These are phyloP conservation scores for Drosophila watanabei DNA, from an alignment of 1,140 invertebrate genomes.

Conservation along the genomic window DNA sequence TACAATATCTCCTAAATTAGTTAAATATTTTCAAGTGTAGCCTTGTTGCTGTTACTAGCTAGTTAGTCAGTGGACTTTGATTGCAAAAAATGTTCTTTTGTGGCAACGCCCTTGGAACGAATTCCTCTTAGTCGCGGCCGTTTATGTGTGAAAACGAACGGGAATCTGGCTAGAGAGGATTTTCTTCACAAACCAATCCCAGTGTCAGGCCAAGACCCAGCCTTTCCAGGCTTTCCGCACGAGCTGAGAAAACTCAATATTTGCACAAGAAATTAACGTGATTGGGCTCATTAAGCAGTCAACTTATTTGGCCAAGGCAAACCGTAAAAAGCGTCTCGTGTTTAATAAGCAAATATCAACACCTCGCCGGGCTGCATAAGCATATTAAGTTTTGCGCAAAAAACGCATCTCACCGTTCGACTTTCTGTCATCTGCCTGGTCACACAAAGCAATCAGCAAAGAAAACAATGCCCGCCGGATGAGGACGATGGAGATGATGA, in stretches of 20 bases:
- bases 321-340: constrained; percentile 62
- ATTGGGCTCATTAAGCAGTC: constrained; percentile 79
- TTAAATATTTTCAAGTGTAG: not conserved
- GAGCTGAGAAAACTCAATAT: constrained; percentile 57
- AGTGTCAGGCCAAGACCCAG: not conserved
- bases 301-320: constrained; percentile 52
- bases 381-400: constrained; percentile 35
- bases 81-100: constrained; percentile 44
- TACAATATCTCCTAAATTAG: not conserved
- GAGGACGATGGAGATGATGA: constrained; percentile 49
- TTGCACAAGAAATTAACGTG: constrained; percentile 76
- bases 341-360: constrained; percentile 83
- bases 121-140: constrained; percentile 46
- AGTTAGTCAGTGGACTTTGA: constrained; percentile 65
- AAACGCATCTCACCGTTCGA: constrained; percentile 10
- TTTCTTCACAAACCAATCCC: not conserved
- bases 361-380: constrained; percentile 54
- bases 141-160: constrained; percentile 54
- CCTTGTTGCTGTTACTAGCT: constrained; percentile 27
- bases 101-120: constrained; percentile 70
- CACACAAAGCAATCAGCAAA: constrained; percentile 78
- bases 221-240: constrained; percentile 54
- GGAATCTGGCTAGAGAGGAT: not conserved
- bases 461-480: constrained; percentile 64
- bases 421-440: constrained; percentile 50